Percentiles rank a stretch among this genome's conserved stretches.
These are phyloP conservation scores for Crotophaga sulcirostris DNA, from an alignment of 2,113 vertebrate species.

Conservation along the genomic window DNA sequence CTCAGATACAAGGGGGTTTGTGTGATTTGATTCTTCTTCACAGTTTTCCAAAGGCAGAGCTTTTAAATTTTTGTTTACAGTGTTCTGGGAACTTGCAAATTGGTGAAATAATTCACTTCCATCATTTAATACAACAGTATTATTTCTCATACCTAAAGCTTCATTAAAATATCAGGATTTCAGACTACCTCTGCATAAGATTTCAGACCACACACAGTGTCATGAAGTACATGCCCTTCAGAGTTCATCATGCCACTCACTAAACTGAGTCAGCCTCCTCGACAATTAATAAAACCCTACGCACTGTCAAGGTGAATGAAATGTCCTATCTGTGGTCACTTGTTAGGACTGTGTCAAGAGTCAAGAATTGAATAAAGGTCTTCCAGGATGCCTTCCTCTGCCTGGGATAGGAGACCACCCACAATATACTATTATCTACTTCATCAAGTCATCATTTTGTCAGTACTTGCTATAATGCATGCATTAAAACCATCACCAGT, in stretches of 20 bases:
- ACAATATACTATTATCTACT: neutral
- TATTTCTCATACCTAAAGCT: slow-evolving; percentile 60
- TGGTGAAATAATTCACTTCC: slow-evolving; percentile 53
- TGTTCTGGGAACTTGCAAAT: slow-evolving; percentile 57
- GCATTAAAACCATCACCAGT: neutral
- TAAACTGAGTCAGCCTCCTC: neutral
- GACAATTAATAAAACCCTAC: neutral
- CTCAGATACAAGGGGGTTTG: slow-evolving; percentile 42
- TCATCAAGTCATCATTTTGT: neutral
- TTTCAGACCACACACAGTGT: slow-evolving; percentile 45
- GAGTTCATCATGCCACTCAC: neutral
- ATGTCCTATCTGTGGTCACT: neutral
- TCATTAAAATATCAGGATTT: slow-evolving; percentile 47
- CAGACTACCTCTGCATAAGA: slow-evolving; percentile 37
- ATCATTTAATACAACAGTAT: slow-evolving; percentile 45
- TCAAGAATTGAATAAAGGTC: neutral
- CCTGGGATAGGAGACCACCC: neutral
- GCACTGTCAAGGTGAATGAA: neutral
- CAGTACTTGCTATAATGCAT: neutral
- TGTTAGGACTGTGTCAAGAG: neutral
- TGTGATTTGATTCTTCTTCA: slow-evolving; percentile 43
- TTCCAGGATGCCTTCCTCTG: neutral
- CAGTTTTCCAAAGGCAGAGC: slow-evolving; percentile 34
- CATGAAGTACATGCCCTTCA: slow-evolving; percentile 30
- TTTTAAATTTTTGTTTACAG: slow-evolving; percentile 72